Evolutionary conservation across 2,888 invertebrate genomes (phyloP), one percentile per base, ranked within the genome.

Genomic region (Synergus itoensis): DNA sequence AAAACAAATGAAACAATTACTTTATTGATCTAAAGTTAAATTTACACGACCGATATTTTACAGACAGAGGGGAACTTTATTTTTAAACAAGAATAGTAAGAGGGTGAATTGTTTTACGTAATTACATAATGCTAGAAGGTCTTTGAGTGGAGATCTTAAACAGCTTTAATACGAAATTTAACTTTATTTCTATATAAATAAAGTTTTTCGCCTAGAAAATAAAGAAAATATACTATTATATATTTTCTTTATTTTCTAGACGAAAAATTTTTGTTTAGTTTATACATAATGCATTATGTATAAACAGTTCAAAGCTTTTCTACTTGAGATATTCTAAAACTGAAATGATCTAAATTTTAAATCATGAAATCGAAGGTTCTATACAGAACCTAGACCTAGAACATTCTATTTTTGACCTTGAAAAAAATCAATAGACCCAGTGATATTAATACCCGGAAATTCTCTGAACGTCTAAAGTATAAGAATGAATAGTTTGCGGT

Each of bases 331-430:
- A 36, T 43, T 43, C 43, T 43, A 11, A n/a, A 53, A 53, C 53
- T 53, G n/a, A 53, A 7, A 53, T n/a, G 14, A 53, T 53, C 48
- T 48, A 7, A 53, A 53, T 53, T 48, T 60, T 60, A 60, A 60
- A 60, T 0, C 21, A 73, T 36, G 48, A 53, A 73, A 73, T 36
- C 69, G 69, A 69, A 69, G 28, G 45, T 69, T 36, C 28, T 28
- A 11, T 1, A 11, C 4, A 60, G 4, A 73, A 53, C 48, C 53
- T 73, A 69, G 69, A 69, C 48, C 73, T 73, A 73, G 53, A 53
- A 48, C 53, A 36, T 73, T 73, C 36, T 53, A 73, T 53, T 53
- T 53, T 53, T 36, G 73, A 73, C 73, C 73, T 73, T 73, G 73
- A 73, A 53, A 36, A 53, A 73, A 73, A 53, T 73, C 73, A 53